phyloP scores from a whole-genome alignment of 2,888 invertebrate genomes.

The Ryuthela nishihirai region DNA sequence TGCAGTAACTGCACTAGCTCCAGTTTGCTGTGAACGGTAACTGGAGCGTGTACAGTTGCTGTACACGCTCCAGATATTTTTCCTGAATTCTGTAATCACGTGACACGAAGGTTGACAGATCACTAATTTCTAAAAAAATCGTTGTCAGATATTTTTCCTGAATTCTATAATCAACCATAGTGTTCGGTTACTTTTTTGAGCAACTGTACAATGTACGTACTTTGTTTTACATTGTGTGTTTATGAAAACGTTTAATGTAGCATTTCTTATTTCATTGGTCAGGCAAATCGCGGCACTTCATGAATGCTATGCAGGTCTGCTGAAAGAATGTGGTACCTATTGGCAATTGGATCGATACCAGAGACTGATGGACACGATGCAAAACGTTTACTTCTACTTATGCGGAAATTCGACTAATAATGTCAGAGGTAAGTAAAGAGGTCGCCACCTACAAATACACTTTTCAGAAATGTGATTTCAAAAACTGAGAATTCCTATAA shows the following conservation, averaged over 20 bases:
- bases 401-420: not conserved
- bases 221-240: not conserved
- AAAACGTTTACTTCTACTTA: constrained; percentile 2
- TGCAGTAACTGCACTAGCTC: no score
- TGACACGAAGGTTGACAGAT: not conserved
- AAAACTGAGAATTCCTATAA: no score
- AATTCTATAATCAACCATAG: not conserved
- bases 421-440: constrained; percentile 18
- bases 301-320: constrained; percentile 7
- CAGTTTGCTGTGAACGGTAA: no score
- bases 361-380: constrained; percentile 7
- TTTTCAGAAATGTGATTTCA: no score
- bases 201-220: not conserved
- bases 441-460: no score
- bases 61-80: no score
- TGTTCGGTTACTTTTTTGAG: not conserved
- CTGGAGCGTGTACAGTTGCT: no score
- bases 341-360: constrained; percentile 24
- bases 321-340: constrained; percentile 12
- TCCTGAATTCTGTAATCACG: no score
- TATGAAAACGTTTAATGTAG: not conserved
- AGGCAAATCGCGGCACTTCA: constrained; percentile 8
- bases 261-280: not conserved
- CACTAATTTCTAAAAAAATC: not conserved
- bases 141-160: not conserved